Percentiles rank a stretch among this genome's conserved stretches.
These are phyloP conservation scores for Platyscapa corneri DNA, from an alignment of 1,140 invertebrate species.

Conservation along the genomic window DNA sequence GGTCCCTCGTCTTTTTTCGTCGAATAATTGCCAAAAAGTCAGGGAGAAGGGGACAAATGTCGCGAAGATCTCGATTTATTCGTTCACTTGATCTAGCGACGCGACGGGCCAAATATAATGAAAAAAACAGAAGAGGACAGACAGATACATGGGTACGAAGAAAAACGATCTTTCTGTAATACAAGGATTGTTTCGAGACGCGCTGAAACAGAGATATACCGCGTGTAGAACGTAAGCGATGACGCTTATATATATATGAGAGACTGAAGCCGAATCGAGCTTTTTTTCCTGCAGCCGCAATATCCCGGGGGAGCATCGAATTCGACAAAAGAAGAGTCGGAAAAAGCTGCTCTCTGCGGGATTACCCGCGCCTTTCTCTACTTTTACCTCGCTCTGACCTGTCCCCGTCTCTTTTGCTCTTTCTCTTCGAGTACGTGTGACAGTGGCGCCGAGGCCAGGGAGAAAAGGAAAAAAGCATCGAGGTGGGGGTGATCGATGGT, in stretches of 20 bases:
- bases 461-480: conserved; percentile 1
- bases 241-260: conserved; percentile 26
- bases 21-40: neutral
- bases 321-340: conserved; percentile 46
- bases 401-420: conserved; percentile 3
- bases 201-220: neutral
- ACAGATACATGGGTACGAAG: neutral
- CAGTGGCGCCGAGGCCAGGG: neutral
- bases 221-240: conserved; percentile 21
- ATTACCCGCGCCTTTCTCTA: conserved; percentile 10
- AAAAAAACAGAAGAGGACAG: neutral
- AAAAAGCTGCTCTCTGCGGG: conserved; percentile 45
- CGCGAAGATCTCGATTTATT: conserved; percentile 19
- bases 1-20: neutral
- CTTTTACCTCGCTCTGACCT: conserved; percentile 2
- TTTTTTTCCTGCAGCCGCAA: conserved; percentile 8
- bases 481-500: conserved; percentile 38
- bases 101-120: conserved; percentile 2
- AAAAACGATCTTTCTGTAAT: conserved; percentile 29
- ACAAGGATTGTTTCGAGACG: conserved; percentile 16
- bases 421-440: neutral
- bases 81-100: neutral
- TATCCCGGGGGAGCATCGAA: conserved; percentile 36
- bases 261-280: neutral
- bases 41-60: neutral